Evolutionary conservation across 2,113 vertebrate genomes (phyloP).

Genomic region (Phylloscopus whistleri): DNA sequence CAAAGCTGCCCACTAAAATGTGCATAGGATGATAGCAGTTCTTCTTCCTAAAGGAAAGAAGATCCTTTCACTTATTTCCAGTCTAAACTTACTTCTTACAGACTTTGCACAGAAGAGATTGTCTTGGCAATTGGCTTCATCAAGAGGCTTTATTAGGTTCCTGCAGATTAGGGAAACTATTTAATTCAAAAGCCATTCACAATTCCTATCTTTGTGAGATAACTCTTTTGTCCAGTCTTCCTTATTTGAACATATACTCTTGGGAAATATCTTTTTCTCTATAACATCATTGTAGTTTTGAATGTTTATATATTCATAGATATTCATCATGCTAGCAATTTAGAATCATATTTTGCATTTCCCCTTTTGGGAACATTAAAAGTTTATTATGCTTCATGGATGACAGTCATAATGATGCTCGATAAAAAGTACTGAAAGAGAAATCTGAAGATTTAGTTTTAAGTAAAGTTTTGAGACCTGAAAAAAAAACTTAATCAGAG

Average conservation of each 20-base stretch:
- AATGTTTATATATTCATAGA: constrained; percentile 28
- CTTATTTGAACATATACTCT: not conserved
- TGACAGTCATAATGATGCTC: not conserved
- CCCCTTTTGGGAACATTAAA: not conserved
- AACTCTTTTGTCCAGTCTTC: not conserved
- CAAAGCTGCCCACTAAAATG: not conserved
- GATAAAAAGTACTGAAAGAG: not conserved
- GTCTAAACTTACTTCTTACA: not conserved
- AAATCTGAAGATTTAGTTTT: not conserved
- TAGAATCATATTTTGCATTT: constrained; percentile 10
- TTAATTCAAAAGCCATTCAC: not conserved
- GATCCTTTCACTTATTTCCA: not conserved
- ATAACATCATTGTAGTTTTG: not conserved
- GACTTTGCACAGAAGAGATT: not conserved
- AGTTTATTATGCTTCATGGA: not conserved
- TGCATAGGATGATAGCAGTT: not conserved
- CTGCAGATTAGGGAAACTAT: not conserved
- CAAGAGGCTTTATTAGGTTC: constrained; percentile 6
- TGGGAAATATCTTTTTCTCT: constrained; percentile 34
- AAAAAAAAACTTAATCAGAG: not conserved
- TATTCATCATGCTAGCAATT: constrained; percentile 10
- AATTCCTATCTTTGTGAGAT: constrained; percentile 4
- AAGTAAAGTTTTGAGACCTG: not conserved
- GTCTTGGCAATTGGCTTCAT: not conserved
- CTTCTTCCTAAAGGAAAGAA: not conserved